Conservation (phyloP, 1,140 invertebrate genomes). For the Drosophila littoralis region DNA sequence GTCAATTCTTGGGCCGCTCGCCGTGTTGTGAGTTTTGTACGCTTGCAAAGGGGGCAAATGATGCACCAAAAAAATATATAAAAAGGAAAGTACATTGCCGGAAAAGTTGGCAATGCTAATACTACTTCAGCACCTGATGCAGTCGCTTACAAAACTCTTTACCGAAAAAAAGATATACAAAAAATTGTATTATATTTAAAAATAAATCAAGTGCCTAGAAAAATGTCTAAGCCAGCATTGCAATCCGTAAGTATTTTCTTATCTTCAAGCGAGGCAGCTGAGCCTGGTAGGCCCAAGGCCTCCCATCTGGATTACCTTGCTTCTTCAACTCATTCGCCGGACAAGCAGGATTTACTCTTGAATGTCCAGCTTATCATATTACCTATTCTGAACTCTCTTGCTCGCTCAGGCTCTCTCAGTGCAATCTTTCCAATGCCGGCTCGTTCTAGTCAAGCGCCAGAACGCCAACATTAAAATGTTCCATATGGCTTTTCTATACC, state of each 20-base stretch:
- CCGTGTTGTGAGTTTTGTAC: conserved; percentile 13
- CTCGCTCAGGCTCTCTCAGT: no score
- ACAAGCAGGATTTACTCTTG: no score
- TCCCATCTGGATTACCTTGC: no score
- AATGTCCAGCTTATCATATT: background rate
- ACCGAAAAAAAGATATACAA: background rate
- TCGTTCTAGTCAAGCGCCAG: no score
- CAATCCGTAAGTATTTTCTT: background rate
- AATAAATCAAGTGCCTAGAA: conserved; percentile 1
- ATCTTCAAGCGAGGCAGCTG: no score
- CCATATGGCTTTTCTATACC: no score
- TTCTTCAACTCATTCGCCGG: no score
- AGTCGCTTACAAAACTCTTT: conserved; percentile 16
- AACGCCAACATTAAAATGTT: no score
- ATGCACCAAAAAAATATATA: conserved; percentile 17
- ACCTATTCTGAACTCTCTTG: no score
- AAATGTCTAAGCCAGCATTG: background rate
- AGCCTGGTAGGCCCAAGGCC: no score
- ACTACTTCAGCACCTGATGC: conserved; percentile 17
- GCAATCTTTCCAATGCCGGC: no score
- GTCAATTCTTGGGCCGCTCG: conserved; percentile 17
- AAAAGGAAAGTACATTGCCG: background rate
- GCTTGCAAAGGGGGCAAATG: conserved; percentile 2
- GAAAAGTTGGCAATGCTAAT: background rate
- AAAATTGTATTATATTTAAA: background rate